phyloP scores from a whole-genome alignment of 2,888 invertebrate species.

The Epirrhoe alternata region DNA sequence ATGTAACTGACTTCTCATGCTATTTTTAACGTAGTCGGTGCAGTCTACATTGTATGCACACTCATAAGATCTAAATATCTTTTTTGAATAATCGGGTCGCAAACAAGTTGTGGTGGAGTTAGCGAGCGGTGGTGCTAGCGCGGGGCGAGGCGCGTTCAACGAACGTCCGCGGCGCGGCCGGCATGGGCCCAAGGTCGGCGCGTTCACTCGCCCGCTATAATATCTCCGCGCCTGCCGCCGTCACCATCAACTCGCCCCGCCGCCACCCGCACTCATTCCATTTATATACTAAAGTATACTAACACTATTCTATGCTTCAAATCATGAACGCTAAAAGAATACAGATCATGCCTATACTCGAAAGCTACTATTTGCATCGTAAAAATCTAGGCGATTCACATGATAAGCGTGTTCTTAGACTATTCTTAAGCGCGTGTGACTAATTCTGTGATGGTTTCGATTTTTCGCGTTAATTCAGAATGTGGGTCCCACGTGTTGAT shows the following conservation, averaged over 20 bases:
- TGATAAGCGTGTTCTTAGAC: slow-evolving; percentile 29
- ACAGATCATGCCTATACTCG: neutral
- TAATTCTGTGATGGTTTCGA: slow-evolving; percentile 33
- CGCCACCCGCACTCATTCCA: neutral
- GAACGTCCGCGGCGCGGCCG: slow-evolving; percentile 82
- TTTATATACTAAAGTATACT: neutral
- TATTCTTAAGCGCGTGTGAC: slow-evolving; percentile 35
- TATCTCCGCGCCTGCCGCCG: slow-evolving; percentile 46
- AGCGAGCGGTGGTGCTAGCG: slow-evolving; percentile 47
- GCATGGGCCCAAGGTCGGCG: slow-evolving; percentile 81
- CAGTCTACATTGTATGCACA: slow-evolving; percentile 18
- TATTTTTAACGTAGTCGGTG: slow-evolving; percentile 5
- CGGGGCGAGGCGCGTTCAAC: slow-evolving; percentile 72
- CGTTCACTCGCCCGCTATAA: slow-evolving; percentile 67
- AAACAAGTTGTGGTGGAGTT: slow-evolving; percentile 68
- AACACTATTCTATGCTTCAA: neutral
- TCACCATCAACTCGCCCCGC: slow-evolving; percentile 5
- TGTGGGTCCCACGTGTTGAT: slow-evolving; percentile 39
- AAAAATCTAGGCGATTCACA: slow-evolving; percentile 21
- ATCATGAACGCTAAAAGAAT: neutral
- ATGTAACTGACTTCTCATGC: neutral
- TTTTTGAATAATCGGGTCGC: slow-evolving; percentile 69
- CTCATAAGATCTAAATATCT: slow-evolving; percentile 56
- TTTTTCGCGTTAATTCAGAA: slow-evolving; percentile 32
- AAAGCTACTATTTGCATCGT: neutral